Evolutionary conservation across 2,113 vertebrate genomes (phyloP).

Genomic region (Rattus norvegicus): GRCr8 NC_086028.1:82604001-82604500

Average conservation of each 20-base stretch:
- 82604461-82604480: not conserved
- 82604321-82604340: not conserved
- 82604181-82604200: not conserved
- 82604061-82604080: constrained; percentile 15
- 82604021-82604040: not conserved
- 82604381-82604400: not conserved
- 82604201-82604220: not conserved
- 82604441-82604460: not conserved
- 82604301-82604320: not conserved
- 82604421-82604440: not conserved
- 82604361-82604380: not conserved
- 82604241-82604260: not conserved
- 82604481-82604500: not conserved
- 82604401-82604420: not conserved
- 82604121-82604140: not conserved
- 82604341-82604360: not conserved
- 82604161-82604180: not conserved
- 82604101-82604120: not conserved
- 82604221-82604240: not conserved
- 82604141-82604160: not conserved
- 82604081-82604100: not conserved
- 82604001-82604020: not conserved
- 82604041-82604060: not conserved
- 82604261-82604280: not conserved
- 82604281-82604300: not conserved